phyloP scores from a whole-genome alignment of 2,113 vertebrate species.

The Phodopus roborovskii region DNA sequence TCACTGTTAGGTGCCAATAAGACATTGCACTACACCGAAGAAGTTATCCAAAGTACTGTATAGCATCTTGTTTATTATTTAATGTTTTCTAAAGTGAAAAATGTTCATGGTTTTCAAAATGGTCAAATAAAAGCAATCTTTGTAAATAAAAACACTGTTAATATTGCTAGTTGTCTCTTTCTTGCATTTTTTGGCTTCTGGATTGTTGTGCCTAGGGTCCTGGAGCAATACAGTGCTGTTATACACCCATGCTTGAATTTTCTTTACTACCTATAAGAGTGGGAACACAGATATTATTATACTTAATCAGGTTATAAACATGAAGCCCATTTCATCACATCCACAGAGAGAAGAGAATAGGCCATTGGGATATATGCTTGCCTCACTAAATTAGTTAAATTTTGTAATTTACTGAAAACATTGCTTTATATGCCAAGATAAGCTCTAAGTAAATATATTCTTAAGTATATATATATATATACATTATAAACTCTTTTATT shows the following conservation, averaged over 20 bases:
- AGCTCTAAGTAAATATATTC: neutral
- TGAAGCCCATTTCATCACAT: neutral
- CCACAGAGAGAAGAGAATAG: neutral
- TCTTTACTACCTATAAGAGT: neutral
- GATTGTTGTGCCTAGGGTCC: neutral
- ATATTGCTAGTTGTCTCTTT: neutral
- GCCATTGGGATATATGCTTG: neutral
- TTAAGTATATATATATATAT: neutral
- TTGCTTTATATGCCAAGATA: neutral
- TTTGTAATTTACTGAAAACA: neutral
- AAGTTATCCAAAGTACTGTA: conserved; percentile 73
- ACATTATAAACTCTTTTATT: conserved; percentile 2
- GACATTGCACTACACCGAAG: conserved; percentile 69
- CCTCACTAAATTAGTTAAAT: neutral
- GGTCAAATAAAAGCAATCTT: conserved; percentile 66
- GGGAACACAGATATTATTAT: neutral
- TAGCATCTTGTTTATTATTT: conserved; percentile 69
- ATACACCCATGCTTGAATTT: neutral
- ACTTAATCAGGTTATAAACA: neutral
- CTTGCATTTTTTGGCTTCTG: neutral
- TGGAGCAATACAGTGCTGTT: neutral
- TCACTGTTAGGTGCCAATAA: conserved; percentile 70
- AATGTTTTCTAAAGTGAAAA: conserved; percentile 76
- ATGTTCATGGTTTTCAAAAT: conserved; percentile 42
- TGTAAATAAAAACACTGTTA: conserved; percentile 58